phyloP scores from a whole-genome alignment of 2,888 invertebrate genomes.

The Cheilosia grossa region DNA sequence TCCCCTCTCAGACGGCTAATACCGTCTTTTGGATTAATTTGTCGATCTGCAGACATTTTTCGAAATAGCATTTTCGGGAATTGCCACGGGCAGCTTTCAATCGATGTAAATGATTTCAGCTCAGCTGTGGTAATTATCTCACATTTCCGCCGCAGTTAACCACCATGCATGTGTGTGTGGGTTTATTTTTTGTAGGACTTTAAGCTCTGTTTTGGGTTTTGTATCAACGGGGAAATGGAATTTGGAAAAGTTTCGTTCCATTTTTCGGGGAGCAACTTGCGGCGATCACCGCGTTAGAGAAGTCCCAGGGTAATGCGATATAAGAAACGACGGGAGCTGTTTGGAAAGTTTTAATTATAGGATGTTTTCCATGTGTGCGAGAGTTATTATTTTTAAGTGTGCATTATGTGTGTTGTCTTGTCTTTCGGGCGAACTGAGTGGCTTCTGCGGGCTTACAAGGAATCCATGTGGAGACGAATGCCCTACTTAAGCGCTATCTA shows the following conservation, averaged over 20 bases:
- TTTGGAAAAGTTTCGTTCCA: slow-evolving; percentile 27
- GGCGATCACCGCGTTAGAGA: slow-evolving; percentile 11
- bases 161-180: slow-evolving; percentile 1
- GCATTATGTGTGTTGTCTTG: slow-evolving; percentile 2
- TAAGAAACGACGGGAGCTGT: slow-evolving; percentile 26
- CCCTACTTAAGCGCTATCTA: background rate
- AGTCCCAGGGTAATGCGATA: slow-evolving; percentile 11
- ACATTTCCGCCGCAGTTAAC: background rate
- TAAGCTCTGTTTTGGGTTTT: background rate
- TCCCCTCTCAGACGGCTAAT: too few species aligned
- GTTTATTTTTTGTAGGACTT: background rate
- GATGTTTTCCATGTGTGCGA: slow-evolving; percentile 3
- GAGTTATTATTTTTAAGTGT: slow-evolving; percentile 21
- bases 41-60: slow-evolving; percentile 25
- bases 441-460: slow-evolving; percentile 12
- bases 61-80: slow-evolving; percentile 21
- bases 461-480: slow-evolving; percentile 6
- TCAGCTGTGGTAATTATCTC: slow-evolving; percentile 35
- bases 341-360: slow-evolving; percentile 43
- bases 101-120: slow-evolving; percentile 18
- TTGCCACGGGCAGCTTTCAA: slow-evolving; percentile 1
- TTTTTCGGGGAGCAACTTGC: slow-evolving; percentile 25
- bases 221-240: background rate
- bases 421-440: background rate
- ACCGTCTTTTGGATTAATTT: background rate